phyloP scores from a whole-genome alignment of 2,888 invertebrate genomes.

The Cordilura impudica region DNA sequence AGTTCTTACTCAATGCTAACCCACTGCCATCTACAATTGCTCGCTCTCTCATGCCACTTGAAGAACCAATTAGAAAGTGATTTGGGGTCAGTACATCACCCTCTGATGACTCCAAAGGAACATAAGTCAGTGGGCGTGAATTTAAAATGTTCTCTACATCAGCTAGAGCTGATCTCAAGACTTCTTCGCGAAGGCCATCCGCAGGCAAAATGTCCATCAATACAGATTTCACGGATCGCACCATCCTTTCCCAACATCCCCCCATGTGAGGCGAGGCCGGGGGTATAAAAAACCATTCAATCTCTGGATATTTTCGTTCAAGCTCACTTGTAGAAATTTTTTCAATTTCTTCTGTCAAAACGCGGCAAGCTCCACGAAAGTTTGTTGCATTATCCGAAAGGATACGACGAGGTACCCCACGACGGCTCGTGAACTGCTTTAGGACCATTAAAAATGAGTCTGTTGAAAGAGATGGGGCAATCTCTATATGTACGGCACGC shows the following conservation, averaged over 20 bases:
- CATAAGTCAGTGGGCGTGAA: conserved; percentile 54
- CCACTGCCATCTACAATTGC: neutral
- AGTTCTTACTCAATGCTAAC: neutral
- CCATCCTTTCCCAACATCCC: conserved; percentile 57
- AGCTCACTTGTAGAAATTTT: neutral
- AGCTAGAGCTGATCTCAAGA: conserved; percentile 38
- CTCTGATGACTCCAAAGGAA: conserved; percentile 39
- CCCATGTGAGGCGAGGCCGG: conserved; percentile 59
- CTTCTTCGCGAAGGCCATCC: conserved; percentile 36
- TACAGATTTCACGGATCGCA: conserved; percentile 56
- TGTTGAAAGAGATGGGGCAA: conserved; percentile 31
- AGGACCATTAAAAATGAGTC: conserved; percentile 55
- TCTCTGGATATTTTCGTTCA: conserved; percentile 25
- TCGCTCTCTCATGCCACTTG: neutral
- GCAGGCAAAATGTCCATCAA: conserved; percentile 43
- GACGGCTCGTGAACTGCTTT: conserved; percentile 45
- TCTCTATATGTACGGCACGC: conserved; percentile 5
- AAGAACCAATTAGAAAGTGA: neutral
- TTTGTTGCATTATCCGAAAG: conserved; percentile 46
- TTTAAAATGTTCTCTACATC: conserved; percentile 55
- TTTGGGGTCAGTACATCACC: neutral
- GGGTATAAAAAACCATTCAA: conserved; percentile 49
- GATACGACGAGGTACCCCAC: conserved; percentile 34
- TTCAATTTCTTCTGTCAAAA: too few relatives aligned
- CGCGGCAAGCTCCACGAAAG: too few relatives aligned